Evolutionary conservation across 2,888 invertebrate genomes (phyloP).

Genomic region (Eucriotettix oculatus): DNA sequence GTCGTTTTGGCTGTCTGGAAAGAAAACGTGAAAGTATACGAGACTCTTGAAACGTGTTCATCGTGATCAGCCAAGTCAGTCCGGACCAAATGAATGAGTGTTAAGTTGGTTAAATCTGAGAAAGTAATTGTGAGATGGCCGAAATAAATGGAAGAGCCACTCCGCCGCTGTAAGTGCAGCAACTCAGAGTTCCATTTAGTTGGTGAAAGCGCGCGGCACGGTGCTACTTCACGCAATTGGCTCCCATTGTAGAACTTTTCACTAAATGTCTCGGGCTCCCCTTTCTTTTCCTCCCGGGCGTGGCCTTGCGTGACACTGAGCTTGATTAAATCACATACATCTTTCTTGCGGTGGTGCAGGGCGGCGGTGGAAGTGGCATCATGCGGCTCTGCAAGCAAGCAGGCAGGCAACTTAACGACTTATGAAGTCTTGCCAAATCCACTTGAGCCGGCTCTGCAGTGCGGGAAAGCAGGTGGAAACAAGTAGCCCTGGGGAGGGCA

Average conservation of each 20-base stretch:
- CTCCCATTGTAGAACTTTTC: conserved; percentile 2
- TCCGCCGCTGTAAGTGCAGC: too few species aligned
- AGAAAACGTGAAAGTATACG: too few species aligned
- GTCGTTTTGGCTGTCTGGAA: too few species aligned
- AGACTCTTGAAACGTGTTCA: too few species aligned
- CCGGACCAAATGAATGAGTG: too few species aligned
- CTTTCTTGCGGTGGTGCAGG: conserved; percentile 9
- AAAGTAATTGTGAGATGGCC: too few species aligned
- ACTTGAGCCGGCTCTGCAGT: background rate
- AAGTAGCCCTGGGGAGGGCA: background rate
- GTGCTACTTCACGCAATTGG: background rate
- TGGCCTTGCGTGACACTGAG: conserved; percentile 2
- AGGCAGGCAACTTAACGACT: conserved; percentile 7
- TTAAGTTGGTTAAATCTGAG: too few species aligned
- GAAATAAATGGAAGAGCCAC: too few species aligned
- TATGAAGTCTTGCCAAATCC: conserved; percentile 11
- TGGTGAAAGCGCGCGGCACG: background rate
- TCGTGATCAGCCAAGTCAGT: too few species aligned
- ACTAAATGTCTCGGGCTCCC: background rate
- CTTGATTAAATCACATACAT: conserved; percentile 13
- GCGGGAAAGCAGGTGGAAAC: background rate
- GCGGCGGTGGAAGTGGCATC: background rate
- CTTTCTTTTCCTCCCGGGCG: background rate
- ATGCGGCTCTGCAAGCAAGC: conserved; percentile 1
- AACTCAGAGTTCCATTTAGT: too few species aligned